Evolutionary conservation across 2,888 invertebrate genomes (phyloP).

Genomic region (Charanyca ferruginea): DNA sequence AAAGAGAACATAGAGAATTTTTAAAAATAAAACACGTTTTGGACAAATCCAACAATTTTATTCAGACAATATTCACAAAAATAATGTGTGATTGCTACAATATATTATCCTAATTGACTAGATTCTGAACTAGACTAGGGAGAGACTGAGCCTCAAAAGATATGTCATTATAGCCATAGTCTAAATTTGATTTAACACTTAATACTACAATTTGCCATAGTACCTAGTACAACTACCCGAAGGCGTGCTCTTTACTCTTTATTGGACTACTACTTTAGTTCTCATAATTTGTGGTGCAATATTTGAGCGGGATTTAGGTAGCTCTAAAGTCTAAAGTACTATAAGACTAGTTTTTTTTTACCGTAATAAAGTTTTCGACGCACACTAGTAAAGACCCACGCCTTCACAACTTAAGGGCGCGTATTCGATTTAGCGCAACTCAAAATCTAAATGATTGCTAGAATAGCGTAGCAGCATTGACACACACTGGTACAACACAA

Average conservation of each 20-base stretch:
- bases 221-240: conserved; percentile 28
- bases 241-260: conserved; percentile 26
- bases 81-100: conserved; percentile 74
- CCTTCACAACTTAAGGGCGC: background rate
- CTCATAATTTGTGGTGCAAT: background rate
- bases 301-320: conserved; percentile 8
- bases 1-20: too few relatives aligned
- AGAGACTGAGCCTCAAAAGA: conserved; percentile 71
- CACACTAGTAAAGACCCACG: conserved; percentile 9
- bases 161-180: conserved; percentile 69
- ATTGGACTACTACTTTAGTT: background rate
- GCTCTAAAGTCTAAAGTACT: background rate
- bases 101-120: conserved; percentile 82
- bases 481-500: too few relatives aligned
- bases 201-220: conserved; percentile 46
- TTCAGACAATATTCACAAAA: conserved; percentile 77
- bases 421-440: too few relatives aligned
- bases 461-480: too few relatives aligned
- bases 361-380: background rate
- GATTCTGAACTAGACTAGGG: conserved; percentile 66
- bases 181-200: conserved; percentile 58
- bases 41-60: conserved; percentile 64
- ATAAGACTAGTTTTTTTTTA: background rate
- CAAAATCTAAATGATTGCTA: too few relatives aligned
- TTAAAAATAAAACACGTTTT: conserved; percentile 39